Percentiles rank a stretch among this genome's conserved stretches.
Conservation (phyloP, 2,797 vertebrate species). For the Urosaurus nigricauda region DNA sequence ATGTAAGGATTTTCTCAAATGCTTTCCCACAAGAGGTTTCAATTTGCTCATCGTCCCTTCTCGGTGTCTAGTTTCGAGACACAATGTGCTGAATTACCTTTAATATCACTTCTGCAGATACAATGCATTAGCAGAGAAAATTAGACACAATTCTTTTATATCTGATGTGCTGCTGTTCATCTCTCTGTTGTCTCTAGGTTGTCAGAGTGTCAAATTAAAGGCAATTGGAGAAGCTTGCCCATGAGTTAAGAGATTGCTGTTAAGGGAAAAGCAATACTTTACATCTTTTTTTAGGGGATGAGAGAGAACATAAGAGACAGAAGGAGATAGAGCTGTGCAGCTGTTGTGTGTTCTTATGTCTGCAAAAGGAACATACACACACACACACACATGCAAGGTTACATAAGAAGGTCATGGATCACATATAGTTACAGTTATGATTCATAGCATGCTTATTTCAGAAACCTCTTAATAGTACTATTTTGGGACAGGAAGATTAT, state of each 20-base stretch:
- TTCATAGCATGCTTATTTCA: neutral
- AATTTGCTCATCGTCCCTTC: conserved; percentile 82
- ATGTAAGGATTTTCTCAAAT: conserved; percentile 81
- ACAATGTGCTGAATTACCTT: conserved; percentile 86
- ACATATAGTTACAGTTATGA: neutral
- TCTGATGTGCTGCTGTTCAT: conserved; percentile 76
- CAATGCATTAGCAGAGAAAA: conserved; percentile 79
- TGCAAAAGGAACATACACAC: neutral
- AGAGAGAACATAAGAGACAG: conserved; percentile 59
- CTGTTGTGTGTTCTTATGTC: conserved; percentile 74
- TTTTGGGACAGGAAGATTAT: neutral
- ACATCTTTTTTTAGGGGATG: conserved; percentile 34
- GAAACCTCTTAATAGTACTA: neutral
- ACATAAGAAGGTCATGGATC: neutral
- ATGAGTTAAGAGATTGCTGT: conserved; percentile 72
- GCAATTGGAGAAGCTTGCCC: conserved; percentile 75
- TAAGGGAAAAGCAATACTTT: conserved; percentile 75
- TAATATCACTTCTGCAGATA: conserved; percentile 82
- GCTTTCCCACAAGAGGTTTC: conserved; percentile 89
- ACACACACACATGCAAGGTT: neutral
- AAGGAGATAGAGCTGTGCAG: conserved; percentile 66
- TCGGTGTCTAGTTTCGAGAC: conserved; percentile 85
- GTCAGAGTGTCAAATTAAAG: conserved; percentile 71
- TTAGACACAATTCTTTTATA: conserved; percentile 79
- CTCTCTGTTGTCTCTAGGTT: conserved; percentile 82